A percentile compares a stretch with the other conserved stretches of the same genome.
Evolutionary conservation across 2,888 invertebrate genomes (phyloP).

Genomic region (Eristalis pertinax): DNA sequence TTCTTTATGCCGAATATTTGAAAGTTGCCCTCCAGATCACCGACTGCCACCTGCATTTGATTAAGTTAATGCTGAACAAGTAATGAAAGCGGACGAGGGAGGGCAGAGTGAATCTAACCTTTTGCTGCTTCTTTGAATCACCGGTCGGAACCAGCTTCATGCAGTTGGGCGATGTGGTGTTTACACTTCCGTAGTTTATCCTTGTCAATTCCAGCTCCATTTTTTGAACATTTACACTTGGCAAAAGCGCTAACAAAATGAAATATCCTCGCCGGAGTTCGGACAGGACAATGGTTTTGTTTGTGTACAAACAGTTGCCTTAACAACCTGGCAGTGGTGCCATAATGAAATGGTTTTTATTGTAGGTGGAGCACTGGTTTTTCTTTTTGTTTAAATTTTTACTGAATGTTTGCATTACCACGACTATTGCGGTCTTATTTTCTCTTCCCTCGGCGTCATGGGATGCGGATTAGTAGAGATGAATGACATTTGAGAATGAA

Average conservation of each 20-base stretch:
- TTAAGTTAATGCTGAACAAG: neutral
- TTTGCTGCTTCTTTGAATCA: conserved; percentile 83
- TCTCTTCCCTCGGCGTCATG: too few relatives aligned
- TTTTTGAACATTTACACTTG: conserved; percentile 62
- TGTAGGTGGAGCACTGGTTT: too few relatives aligned
- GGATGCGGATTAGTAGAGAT: too few relatives aligned
- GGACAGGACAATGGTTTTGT: neutral
- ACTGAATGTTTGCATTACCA: too few relatives aligned
- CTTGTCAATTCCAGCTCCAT: conserved; percentile 92
- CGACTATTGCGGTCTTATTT: too few relatives aligned
- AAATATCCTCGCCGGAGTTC: neutral
- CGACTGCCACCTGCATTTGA: conserved; percentile 86
- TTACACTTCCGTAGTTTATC: conserved; percentile 92
- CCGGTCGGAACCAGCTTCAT: conserved; percentile 87
- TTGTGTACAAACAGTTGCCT: neutral
- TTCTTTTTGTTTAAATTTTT: too few relatives aligned
- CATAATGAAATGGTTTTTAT: neutral
- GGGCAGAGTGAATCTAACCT: conserved; percentile 43
- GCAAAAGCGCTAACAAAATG: neutral
- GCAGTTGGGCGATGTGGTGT: conserved; percentile 89
- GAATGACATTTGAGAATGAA: too few relatives aligned
- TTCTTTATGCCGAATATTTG: conserved; percentile 88
- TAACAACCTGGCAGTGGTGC: conserved; percentile 19
- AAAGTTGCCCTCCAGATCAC: conserved; percentile 91
- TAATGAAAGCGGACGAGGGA: neutral